These are phyloP conservation scores for Melanerpes aurifrons DNA, from an alignment of 2,113 vertebrate genomes.

Conservation along the genomic window DNA sequence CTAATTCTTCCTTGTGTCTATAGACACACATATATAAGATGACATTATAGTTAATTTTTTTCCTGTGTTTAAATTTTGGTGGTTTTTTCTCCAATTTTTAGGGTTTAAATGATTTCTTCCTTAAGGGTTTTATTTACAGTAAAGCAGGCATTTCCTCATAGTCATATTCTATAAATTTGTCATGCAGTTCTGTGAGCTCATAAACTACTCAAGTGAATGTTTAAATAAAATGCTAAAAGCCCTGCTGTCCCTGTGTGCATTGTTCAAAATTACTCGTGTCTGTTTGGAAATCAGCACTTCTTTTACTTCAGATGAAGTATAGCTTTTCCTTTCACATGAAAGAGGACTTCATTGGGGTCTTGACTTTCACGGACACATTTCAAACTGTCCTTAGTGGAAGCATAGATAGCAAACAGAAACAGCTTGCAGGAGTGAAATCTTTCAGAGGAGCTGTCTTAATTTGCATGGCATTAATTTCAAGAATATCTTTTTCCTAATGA, in stretches of 20 bases:
- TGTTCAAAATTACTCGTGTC: not conserved
- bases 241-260: not conserved
- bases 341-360: not conserved
- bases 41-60: not conserved
- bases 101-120: not conserved
- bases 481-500: not conserved
- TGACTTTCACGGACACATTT: not conserved
- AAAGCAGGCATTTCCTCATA: not conserved
- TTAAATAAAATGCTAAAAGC: conserved; percentile 18
- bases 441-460: not conserved
- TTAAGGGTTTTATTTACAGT: not conserved
- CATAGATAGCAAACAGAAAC: not conserved
- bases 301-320: not conserved
- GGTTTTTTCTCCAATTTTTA: not conserved
- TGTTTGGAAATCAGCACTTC: not conserved
- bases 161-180: not conserved
- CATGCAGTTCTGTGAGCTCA: not conserved
- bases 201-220: not conserved
- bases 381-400: not conserved
- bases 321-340: not conserved
- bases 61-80: not conserved
- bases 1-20: not conserved
- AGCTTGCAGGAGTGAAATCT: not conserved
- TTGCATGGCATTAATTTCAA: not conserved
- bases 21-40: not conserved